Evolutionary conservation across 1,140 invertebrate species (phyloP).

Genomic region (Caenorhabditis inopinata): DNA sequence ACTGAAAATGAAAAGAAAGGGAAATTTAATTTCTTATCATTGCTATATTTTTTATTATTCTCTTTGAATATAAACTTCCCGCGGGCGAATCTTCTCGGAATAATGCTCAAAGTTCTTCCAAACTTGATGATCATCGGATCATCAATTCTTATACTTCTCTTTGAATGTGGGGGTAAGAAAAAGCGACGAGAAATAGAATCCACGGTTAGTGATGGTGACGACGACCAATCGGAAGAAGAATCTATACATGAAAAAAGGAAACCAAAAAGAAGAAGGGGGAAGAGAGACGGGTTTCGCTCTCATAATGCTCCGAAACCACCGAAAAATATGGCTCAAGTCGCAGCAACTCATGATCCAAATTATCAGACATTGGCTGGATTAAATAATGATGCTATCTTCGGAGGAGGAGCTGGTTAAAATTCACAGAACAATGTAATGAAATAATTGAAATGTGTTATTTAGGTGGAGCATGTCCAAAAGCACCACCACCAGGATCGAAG

Average conservation of each 20-base stretch:
- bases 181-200: not conserved
- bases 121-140: not conserved
- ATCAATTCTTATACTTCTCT: not conserved
- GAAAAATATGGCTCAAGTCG: not conserved
- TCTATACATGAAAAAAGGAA: not conserved
- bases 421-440: no score
- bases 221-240: not conserved
- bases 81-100: not conserved
- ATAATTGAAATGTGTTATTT: no score
- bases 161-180: not conserved
- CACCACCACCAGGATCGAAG: no score
- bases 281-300: not conserved
- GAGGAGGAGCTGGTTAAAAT: not conserved
- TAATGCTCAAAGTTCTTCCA: constrained; percentile 3
- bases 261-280: not conserved
- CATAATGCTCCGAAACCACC: not conserved
- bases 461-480: no score
- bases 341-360: not conserved
- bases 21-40: no score
- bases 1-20: no score
- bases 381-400: not conserved
- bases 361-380: constrained; percentile 26
- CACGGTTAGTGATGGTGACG: not conserved
- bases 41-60: not conserved
- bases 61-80: not conserved